Base-by-base conservation (phyloP, 1,140 invertebrate genomes). In the Caenorhabditis inopinata region DNA sequence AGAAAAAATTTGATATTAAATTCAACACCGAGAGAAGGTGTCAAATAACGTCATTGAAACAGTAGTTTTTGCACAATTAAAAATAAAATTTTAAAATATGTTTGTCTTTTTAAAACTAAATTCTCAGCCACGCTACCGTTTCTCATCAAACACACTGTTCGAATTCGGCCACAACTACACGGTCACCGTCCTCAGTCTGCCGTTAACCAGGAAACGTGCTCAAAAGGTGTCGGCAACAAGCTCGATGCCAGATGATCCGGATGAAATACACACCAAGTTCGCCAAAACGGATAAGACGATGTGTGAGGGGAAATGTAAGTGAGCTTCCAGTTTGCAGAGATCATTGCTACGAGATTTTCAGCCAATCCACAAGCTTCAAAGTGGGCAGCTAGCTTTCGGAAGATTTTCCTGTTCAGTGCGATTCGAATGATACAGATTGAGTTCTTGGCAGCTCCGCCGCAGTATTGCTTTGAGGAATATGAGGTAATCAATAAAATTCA, bases 401-500 rank as follows among this genome's bases (percentile, higher is more conserved):
- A 78, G n/a, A 87, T 87, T 53, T 78, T 82, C 45, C 51, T 87
- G 7, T 76, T 84, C 25, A 75, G 82, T 18, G 46, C 86, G 25
- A 83, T 83, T 23, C 48, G 79, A 46, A 85, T 78, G 12, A 86
- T 86, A 51, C 79, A 87, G 42, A 45, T 87, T 27, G 81, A 88
- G 76, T 88, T 88, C 73, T 80, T 88, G 32, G 87, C 84, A 2
- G 87, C 87, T 14, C 87, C 87, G 0, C 79, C 78, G n/a, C 86
- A 88, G 49, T 88, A 85, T 74, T 88, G 87, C 48, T 88, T 88
- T 81, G 87, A 88, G 48, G 83, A 84, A 49, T 88, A 88, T 68
- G 86, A 88, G 76, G 85, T 85, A 29, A 49, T 45, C 5, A 5
- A 45, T 0, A 18, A 23, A 14, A 4, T 4, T 18, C 1, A 35